Conservation (phyloP, 1,140 invertebrate genomes). For the Drosophila pectinifera region DNA sequence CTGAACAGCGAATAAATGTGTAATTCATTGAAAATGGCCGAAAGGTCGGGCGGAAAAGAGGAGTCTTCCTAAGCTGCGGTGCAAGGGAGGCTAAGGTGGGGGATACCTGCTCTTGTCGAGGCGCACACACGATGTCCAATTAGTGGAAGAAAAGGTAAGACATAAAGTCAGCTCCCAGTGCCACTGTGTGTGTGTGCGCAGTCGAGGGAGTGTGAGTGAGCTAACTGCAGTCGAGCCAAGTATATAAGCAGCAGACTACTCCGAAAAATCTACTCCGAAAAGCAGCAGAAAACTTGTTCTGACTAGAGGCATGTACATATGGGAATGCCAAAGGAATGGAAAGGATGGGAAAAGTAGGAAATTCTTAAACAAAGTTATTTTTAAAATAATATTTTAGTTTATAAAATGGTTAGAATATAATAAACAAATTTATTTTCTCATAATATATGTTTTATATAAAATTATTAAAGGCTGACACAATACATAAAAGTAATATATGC, state of each 20-base stretch:
- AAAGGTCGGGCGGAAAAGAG: conserved; percentile 20
- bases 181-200: conserved; percentile 8
- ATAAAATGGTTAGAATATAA: neutral
- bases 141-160: conserved; percentile 63
- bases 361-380: neutral
- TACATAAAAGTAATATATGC: neutral
- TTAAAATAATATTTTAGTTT: neutral
- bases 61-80: conserved; percentile 16
- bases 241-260: conserved; percentile 36
- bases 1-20: conserved; percentile 40
- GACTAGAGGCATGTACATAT: neutral
- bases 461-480: no score
- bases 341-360: neutral
- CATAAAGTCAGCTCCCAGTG: conserved; percentile 23
- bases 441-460: neutral
- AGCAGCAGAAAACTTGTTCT: conserved; percentile 41
- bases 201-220: conserved; percentile 28
- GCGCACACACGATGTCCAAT: conserved; percentile 72
- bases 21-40: conserved; percentile 60
- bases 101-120: conserved; percentile 32
- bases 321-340: neutral
- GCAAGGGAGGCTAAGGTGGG: conserved; percentile 2
- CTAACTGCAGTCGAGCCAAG: conserved; percentile 21
- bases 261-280: conserved; percentile 51
- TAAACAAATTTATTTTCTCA: neutral